These are phyloP conservation scores for Oreochromis grahami DNA, from an alignment of 2,797 vertebrate genomes.

Conservation along the genomic window DNA sequence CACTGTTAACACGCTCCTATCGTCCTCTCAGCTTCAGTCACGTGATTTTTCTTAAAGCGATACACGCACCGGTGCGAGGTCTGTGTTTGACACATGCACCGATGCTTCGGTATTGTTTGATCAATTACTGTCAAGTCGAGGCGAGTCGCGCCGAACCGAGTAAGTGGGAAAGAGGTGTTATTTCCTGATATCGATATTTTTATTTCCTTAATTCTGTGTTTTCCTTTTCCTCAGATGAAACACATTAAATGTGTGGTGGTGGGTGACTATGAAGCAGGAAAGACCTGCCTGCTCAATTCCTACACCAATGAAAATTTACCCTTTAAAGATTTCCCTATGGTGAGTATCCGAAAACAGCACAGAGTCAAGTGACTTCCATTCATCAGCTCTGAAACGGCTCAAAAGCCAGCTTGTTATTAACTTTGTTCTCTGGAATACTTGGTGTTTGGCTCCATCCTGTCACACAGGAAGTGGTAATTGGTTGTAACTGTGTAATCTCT, in stretches of 20 bases:
- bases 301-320: slow-evolving; percentile 87
- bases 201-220: neutral
- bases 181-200: neutral
- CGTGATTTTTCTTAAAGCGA: neutral
- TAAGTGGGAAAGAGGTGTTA: neutral
- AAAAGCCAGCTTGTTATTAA: neutral
- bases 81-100: neutral
- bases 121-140: neutral
- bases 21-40: neutral
- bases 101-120: neutral
- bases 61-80: rapidly evolving
- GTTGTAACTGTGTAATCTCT: neutral
- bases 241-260: slow-evolving; percentile 93
- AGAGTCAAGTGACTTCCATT: neutral
- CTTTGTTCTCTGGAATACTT: neutral
- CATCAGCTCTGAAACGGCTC: neutral
- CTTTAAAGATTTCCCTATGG: slow-evolving; percentile 88
- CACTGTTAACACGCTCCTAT: rapidly evolving
- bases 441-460: neutral
- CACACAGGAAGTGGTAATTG: neutral
- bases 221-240: slow-evolving; percentile 77
- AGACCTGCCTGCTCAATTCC: slow-evolving; percentile 90
- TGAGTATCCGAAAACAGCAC: slow-evolving; percentile 58
- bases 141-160: neutral
- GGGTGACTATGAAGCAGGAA: slow-evolving; percentile 89